A percentile compares a stretch with the other conserved stretches of the same genome.
Conservation (phyloP, 2,113 vertebrate species). For the Pelecanoides urinatrix region DNA sequence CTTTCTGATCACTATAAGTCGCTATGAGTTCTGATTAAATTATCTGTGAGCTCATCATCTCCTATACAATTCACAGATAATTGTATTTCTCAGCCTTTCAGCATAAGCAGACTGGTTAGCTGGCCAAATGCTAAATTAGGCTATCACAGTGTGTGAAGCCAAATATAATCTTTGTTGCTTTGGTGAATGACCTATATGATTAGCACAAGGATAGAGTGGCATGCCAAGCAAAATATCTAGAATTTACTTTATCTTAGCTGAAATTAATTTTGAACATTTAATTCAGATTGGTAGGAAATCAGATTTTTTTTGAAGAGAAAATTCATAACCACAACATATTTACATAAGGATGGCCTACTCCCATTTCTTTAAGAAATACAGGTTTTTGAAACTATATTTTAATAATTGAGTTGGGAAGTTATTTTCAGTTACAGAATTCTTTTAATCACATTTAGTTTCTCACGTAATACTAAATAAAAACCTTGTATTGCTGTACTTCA, state of each 20-base stretch:
- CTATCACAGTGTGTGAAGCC: not conserved
- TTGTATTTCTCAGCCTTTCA: not conserved
- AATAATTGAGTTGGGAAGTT: not conserved
- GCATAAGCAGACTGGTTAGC: not conserved
- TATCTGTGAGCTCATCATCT: not conserved
- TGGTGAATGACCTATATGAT: not conserved
- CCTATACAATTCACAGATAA: not conserved
- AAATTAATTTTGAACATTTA: not conserved
- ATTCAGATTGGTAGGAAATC: not conserved
- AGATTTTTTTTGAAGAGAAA: not conserved
- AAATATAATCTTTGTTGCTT: not conserved
- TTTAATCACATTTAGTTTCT: not conserved
- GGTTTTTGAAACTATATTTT: not conserved
- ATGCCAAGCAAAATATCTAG: not conserved
- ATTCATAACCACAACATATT: not conserved
- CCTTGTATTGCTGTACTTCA: not conserved
- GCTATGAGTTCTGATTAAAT: not conserved
- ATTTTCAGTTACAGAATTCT: not conserved
- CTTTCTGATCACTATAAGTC: not conserved
- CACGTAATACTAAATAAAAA: not conserved
- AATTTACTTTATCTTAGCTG: not conserved
- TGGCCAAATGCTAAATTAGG: not conserved
- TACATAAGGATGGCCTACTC: not conserved
- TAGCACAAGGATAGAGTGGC: not conserved
- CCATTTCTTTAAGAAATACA: not conserved